Evolutionary conservation across 2,888 invertebrate species (phyloP).

Genomic region (Netelia melanura): DNA sequence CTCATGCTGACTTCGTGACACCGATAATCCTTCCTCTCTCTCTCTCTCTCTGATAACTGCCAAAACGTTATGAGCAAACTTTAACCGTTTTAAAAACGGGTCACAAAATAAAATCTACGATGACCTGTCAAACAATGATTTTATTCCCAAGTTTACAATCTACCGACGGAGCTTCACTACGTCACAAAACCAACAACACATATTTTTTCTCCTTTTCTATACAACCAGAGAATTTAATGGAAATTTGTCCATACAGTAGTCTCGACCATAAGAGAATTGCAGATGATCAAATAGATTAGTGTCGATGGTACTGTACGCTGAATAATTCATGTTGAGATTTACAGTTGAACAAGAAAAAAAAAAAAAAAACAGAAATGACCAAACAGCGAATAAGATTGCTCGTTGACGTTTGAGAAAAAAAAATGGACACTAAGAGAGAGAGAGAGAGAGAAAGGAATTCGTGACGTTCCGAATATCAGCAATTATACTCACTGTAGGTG

Average conservation of each 20-base stretch:
- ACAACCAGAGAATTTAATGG: constrained; percentile 27
- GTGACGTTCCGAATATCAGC: neutral
- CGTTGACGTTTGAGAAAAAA: neutral
- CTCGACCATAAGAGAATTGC: constrained; percentile 46
- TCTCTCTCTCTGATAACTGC: constrained; percentile 49
- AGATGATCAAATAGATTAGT: constrained; percentile 55
- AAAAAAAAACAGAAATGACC: neutral
- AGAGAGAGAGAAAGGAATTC: neutral
- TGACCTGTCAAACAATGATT: neutral
- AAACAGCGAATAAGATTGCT: neutral
- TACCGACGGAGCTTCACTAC: too few relatives aligned
- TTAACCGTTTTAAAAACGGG: neutral
- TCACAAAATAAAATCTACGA: neutral
- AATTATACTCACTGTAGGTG: constrained; percentile 11
- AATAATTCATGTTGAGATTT: constrained; percentile 62
- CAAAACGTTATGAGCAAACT: constrained; percentile 40
- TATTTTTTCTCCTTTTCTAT: neutral
- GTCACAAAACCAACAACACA: neutral
- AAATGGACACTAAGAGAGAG: neutral
- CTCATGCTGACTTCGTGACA: constrained; percentile 50
- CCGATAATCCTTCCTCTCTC: constrained; percentile 51
- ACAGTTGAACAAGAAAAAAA: constrained; percentile 9
- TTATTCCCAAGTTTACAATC: neutral
- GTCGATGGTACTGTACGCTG: constrained; percentile 35
- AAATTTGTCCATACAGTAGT: constrained; percentile 29